phyloP scores from a whole-genome alignment of 2,888 invertebrate genomes.

The Punctoribates punctum region DNA sequence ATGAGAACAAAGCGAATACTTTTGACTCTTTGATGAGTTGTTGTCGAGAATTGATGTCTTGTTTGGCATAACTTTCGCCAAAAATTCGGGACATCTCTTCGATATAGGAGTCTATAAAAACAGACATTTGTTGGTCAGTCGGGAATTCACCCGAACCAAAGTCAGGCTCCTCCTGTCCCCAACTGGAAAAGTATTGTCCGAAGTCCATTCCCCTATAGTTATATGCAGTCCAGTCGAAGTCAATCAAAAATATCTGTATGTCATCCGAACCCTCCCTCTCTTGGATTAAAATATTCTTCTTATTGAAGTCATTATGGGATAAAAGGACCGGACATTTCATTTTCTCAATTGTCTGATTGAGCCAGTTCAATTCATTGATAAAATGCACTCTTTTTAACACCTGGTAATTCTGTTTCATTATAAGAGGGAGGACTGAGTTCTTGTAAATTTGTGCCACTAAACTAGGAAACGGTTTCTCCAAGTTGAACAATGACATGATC shows the following conservation, averaged over 20 bases:
- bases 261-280: not conserved
- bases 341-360: not conserved
- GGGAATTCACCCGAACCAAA: constrained; percentile 36
- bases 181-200: constrained; percentile 31
- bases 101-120: constrained; percentile 35
- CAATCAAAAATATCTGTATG: constrained; percentile 19
- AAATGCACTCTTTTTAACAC: not conserved
- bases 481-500: not conserved
- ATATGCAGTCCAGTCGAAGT: constrained; percentile 31
- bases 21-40: constrained; percentile 28
- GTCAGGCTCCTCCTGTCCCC: constrained; percentile 19
- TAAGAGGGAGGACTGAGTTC: not conserved
- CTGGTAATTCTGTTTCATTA: not conserved
- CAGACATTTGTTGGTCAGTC: constrained; percentile 36
- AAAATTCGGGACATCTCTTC: constrained; percentile 3
- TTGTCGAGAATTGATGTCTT: constrained; percentile 24
- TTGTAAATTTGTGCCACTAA: not conserved
- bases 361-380: not conserved
- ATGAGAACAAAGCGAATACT: constrained; percentile 15
- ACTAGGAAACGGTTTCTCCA: not conserved
- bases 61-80: not conserved
- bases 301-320: constrained; percentile 39
- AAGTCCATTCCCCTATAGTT: constrained; percentile 33
- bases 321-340: constrained; percentile 9
- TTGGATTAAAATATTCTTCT: constrained; percentile 29